Conservation (phyloP, 2,113 vertebrate species). For the Desmodus rotundus region DNA sequence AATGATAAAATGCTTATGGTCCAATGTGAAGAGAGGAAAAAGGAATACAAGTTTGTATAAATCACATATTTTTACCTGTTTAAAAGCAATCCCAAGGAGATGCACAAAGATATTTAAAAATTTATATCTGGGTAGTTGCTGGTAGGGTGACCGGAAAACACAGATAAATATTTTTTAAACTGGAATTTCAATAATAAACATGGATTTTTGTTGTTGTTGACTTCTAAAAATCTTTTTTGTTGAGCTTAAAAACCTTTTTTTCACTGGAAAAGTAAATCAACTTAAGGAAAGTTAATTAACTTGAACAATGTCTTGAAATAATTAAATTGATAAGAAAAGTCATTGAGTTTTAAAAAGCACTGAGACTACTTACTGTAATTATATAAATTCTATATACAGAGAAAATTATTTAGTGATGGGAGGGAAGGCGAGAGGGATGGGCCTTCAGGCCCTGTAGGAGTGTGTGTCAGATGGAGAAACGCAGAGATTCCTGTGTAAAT, state of each 20-base stretch:
- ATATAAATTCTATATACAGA: neutral
- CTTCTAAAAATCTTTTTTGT: conserved; percentile 30
- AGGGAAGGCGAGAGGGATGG: neutral
- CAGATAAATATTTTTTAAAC: neutral
- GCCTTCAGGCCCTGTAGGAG: neutral
- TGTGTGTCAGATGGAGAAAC: neutral
- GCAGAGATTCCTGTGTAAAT: neutral
- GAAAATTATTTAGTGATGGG: neutral
- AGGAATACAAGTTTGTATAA: neutral
- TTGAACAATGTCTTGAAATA: conserved; percentile 62
- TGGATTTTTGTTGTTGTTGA: conserved; percentile 28
- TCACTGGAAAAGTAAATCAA: conserved; percentile 38
- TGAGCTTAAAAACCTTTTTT: conserved; percentile 19
- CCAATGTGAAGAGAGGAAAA: neutral
- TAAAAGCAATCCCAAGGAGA: neutral
- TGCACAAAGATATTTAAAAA: neutral
- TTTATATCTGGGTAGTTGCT: neutral
- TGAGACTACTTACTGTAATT: neutral
- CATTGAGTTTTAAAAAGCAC: conserved; percentile 18
- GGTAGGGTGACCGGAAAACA: neutral
- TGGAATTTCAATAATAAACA: neutral
- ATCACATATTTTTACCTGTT: neutral
- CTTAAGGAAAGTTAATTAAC: conserved; percentile 65
- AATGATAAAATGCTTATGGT: neutral
- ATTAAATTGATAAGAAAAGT: conserved; percentile 71